Conservation (phyloP, 1,140 invertebrate species). For the Archivesica marissinica region DNA sequence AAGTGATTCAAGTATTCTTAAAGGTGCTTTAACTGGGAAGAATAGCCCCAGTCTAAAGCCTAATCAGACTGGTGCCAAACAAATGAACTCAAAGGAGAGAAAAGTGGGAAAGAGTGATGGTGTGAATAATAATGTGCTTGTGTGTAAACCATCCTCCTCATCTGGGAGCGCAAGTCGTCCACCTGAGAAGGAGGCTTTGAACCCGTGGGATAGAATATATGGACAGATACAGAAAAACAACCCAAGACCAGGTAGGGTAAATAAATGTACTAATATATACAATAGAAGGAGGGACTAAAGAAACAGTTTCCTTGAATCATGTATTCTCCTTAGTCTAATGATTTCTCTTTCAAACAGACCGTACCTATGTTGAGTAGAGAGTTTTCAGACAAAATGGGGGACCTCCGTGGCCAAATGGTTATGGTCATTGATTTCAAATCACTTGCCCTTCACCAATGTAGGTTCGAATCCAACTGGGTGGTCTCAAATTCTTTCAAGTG, state of each 20-base stretch:
- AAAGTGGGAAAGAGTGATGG: background rate
- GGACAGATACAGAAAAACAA: conserved; percentile 51
- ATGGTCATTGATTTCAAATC: no score
- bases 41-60: background rate
- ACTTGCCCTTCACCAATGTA: no score
- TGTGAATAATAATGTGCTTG: conserved; percentile 24
- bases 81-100: conserved; percentile 22
- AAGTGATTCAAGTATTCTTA: conserved; percentile 56
- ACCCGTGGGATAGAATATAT: conserved; percentile 54
- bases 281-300: background rate
- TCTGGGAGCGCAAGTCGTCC: background rate
- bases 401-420: no score
- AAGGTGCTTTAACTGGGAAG: conserved; percentile 42
- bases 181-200: background rate
- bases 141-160: conserved; percentile 24
- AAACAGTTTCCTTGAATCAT: background rate
- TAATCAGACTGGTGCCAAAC: conserved; percentile 13
- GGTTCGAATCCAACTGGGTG: no score
- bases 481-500: no score
- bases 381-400: no score
- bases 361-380: no score
- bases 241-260: conserved; percentile 50
- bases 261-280: background rate
- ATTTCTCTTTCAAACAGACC: no score
- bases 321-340: no score